Evolutionary conservation across 2,888 invertebrate genomes (phyloP), one percentile per base, ranked within the genome.

Genomic region (Mimachlamys varia): DNA sequence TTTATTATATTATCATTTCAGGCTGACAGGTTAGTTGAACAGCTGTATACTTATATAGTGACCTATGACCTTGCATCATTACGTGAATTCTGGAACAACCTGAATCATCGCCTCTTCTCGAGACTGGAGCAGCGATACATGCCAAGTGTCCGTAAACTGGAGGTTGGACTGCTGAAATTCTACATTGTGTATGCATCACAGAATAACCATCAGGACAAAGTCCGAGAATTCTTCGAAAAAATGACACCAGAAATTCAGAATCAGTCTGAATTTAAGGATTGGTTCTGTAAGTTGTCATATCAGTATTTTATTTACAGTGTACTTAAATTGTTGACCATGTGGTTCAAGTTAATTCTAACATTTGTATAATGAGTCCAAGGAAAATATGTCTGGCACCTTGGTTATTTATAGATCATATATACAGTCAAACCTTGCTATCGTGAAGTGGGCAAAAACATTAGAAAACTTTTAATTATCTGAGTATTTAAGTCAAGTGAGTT

Each of bases 261-360:
- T 89, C 98, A 98, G 96, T 97, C 97, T 91, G 99, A 99, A 96
- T 99, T 99, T 99, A 98, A 98, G 96, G 99, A 99, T 94, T 99
- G 99, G 99, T 99, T 99, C 97, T 98, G 99, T 99, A 98, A 97
- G 98, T 97, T 58, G 27, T 87, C 22, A 58, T 58, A 19, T 58
- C 4, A 15, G 15, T 50, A 50, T 50, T 50, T 12, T 50, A 15
- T 7, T 50, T 50, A 12, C 50, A 12, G 7, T 50, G 7, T 50
- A 12, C 7, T 50, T 50, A 15, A 12, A 50, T 15, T 50, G 50
- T 12, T 50, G 7, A 12, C 7, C 15, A 50, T 12, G 50, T 7
- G 44, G 44, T 44, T 7, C 4, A 44, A 44, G 44, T 5, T 44
- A 44, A 44, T 44, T 7, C 7, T 44, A 44, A 44, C 44, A 44